Evolutionary conservation across 1,140 invertebrate species (phyloP).

Genomic region (Papilio dardanus): DNA sequence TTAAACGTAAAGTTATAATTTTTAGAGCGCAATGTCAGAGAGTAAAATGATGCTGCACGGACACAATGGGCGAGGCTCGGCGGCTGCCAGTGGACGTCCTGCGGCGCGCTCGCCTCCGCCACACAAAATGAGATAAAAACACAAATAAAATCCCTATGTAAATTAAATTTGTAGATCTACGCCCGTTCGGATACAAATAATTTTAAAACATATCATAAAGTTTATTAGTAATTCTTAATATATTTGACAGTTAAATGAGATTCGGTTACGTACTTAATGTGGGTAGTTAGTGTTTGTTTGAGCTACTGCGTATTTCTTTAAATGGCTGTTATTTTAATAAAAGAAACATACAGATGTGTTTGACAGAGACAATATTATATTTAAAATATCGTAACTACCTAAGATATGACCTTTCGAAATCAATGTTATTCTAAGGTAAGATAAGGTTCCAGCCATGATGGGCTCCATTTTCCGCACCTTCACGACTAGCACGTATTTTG

Average conservation of each 20-base stretch:
- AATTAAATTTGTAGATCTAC: slow-evolving; percentile 75
- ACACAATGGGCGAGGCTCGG: slow-evolving; percentile 65
- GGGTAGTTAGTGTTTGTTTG: slow-evolving; percentile 22
- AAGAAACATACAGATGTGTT: neutral
- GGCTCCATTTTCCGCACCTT: no score
- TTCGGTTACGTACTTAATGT: slow-evolving; percentile 30
- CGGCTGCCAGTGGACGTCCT: slow-evolving; percentile 55
- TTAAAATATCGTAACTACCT: no score
- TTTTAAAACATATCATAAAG: slow-evolving; percentile 51
- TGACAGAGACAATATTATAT: neutral
- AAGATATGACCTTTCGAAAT: no score
- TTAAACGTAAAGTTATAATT: slow-evolving; percentile 70
- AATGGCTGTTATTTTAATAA: neutral
- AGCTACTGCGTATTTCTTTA: slow-evolving; percentile 10
- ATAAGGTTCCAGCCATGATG: no score
- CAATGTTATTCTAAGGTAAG: neutral
- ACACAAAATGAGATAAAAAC: slow-evolving; percentile 67
- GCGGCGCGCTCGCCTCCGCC: slow-evolving; percentile 58
- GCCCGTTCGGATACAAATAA: slow-evolving; percentile 56
- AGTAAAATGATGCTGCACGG: slow-evolving; percentile 63
- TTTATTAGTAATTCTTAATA: slow-evolving; percentile 41
- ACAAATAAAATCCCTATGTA: slow-evolving; percentile 75
- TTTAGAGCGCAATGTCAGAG: slow-evolving; percentile 69
- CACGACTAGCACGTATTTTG: no score
- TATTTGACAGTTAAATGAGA: slow-evolving; percentile 35